Evolutionary conservation across 2,888 invertebrate species (phyloP).

Genomic region (Megaustenia siamemsis): DNA sequence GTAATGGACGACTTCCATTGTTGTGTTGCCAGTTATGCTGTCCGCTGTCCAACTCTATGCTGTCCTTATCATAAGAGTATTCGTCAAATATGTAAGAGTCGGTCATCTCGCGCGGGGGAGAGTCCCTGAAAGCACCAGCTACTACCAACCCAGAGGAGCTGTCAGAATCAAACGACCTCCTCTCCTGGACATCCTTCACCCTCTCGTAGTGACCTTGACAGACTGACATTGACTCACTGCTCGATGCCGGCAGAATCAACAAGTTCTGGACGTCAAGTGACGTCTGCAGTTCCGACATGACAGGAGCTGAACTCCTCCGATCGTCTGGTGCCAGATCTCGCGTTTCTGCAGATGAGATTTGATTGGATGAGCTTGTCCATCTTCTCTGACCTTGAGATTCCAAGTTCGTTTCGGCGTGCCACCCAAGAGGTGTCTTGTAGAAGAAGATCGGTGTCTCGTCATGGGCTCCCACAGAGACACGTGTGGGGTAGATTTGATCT

Average conservation of each 20-base stretch:
- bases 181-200: conserved; percentile 34
- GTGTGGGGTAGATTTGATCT: too few species aligned
- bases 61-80: conserved; percentile 44
- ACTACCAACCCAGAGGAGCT: conserved; percentile 50
- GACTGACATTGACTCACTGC: background rate
- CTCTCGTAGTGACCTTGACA: conserved; percentile 37
- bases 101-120: conserved; percentile 34
- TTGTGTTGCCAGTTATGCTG: background rate
- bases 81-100: conserved; percentile 49
- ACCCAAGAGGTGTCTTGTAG: background rate
- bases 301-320: conserved; percentile 23
- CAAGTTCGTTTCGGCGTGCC: background rate
- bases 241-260: background rate
- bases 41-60: background rate
- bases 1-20: too few species aligned
- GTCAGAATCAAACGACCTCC: conserved; percentile 43
- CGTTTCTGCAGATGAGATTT: conserved; percentile 16
- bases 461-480: background rate
- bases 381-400: background rate
- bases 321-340: background rate
- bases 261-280: background rate
- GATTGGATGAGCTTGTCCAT: conserved; percentile 43
- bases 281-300: background rate
- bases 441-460: background rate
- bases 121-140: conserved; percentile 40